phyloP scores from a whole-genome alignment of 2,888 invertebrate species.

The Amblyteles armatorius region DNA sequence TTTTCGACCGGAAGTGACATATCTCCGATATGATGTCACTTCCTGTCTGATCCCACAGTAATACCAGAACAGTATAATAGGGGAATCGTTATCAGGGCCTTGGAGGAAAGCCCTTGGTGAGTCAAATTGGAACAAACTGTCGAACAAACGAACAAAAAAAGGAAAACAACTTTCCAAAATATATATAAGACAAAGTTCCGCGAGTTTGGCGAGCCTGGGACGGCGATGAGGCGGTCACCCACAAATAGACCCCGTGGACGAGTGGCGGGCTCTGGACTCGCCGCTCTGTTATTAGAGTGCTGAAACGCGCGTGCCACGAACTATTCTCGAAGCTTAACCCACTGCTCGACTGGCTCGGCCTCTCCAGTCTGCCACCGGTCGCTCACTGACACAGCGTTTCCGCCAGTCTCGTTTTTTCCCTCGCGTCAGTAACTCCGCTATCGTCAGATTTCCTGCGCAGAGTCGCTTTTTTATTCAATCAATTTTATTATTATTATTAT shows the following conservation, averaged over 20 bases:
- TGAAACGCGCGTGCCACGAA: slow-evolving; percentile 67
- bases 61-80: no score
- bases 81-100: no score
- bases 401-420: slow-evolving; percentile 22
- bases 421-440: slow-evolving; percentile 8
- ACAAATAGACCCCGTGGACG: slow-evolving; percentile 74
- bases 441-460: background rate
- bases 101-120: no score
- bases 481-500: background rate
- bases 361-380: slow-evolving; percentile 71
- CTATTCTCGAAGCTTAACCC: slow-evolving; percentile 78
- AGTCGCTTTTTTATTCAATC: background rate
- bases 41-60: no score
- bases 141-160: no score
- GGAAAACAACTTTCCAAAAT: no score
- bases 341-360: slow-evolving; percentile 65
- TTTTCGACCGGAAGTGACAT: no score
- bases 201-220: slow-evolving; percentile 66
- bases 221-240: slow-evolving; percentile 68
- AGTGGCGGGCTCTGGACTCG: slow-evolving; percentile 52
- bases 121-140: no score
- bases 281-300: slow-evolving; percentile 28
- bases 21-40: no score
- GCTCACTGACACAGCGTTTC: slow-evolving; percentile 13
- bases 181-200: slow-evolving; percentile 64